Evolutionary conservation across 2,797 vertebrate genomes (phyloP), one percentile per base, ranked within the genome.

Genomic region (Cryptoprocta ferox): DNA sequence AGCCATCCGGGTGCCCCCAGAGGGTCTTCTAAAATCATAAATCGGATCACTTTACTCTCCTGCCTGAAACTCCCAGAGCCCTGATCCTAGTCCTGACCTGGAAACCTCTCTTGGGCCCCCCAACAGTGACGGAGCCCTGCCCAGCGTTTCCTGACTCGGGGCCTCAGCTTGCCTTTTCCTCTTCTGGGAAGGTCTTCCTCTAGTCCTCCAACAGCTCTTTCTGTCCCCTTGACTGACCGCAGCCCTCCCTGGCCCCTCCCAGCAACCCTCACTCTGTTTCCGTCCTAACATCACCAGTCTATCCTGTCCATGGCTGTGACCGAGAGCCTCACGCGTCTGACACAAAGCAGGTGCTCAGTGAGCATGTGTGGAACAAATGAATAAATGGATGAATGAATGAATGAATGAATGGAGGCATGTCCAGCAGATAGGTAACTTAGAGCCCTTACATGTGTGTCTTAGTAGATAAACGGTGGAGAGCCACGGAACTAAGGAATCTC

Each of bases 111-210:
- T 1, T 0, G 13, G 16, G 24, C 30, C 48, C 30, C 82, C 2
- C 13, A 0, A 4, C 1, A 4, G 76, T 13, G 15, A 14, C 1
- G 30, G 45, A 45, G 45, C 68, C 68, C 24, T 1, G 7, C 6
- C 28, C 6, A 7, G 6, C 32, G 59, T n/a, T 21, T 61, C 68
- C 81, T 26, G 85, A 45, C 75, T 28, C 6, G 1, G 63, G 10
- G n/a, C 39, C 42, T 48, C 5, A 1, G 5, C 65, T 56, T 11
- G n/a, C 50, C 63, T 26, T 4, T 75, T 35, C 48, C 78, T 68
- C 56, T 35, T 35, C 75, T 39, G 30, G 56, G 18, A 79, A 86
- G 32, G 12, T 3, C 28, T 5, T 32, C 37, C 66, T 21, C 19
- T 14, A 9, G 16, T 32, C 53, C 28, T 45, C 39, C 35, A 13